Evolutionary conservation across 2,113 vertebrate genomes (phyloP).

Genomic region (Coreoperca whiteheadi): DNA sequence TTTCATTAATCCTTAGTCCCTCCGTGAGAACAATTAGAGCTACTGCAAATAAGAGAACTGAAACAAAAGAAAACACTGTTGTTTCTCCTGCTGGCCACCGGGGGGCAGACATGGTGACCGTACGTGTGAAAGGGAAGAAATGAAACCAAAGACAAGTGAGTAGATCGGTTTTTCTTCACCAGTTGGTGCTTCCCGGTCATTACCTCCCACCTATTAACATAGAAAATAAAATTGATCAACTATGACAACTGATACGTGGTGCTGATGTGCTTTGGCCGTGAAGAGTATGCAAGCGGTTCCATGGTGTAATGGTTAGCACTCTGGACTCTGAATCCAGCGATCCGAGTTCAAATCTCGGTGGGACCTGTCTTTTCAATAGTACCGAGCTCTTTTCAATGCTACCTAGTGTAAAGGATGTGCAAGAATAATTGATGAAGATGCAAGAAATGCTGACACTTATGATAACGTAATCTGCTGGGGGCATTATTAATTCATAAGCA

Average conservation of each 20-base stretch:
- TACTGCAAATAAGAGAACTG: background rate
- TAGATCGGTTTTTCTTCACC: background rate
- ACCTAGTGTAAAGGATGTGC: too few species aligned
- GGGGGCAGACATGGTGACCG: background rate
- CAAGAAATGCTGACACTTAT: too few species aligned
- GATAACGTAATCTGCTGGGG: too few species aligned
- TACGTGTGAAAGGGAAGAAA: background rate
- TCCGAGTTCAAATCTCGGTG: conserved; percentile 85
- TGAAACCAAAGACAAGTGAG: background rate
- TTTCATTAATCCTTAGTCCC: background rate
- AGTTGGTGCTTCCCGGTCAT: too few species aligned
- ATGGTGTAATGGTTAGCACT: conserved; percentile 86
- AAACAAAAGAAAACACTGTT: background rate
- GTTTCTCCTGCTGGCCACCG: background rate
- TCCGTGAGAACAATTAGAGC: background rate
- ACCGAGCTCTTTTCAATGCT: too few species aligned
- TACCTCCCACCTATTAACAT: background rate
- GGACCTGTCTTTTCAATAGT: conserved; percentile 8
- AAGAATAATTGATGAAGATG: too few species aligned
- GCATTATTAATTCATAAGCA: too few species aligned
- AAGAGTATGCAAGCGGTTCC: conserved; percentile 31
- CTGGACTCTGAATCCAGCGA: conserved; percentile 86
- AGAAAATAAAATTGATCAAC: too few species aligned
- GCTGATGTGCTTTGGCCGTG: too few species aligned
- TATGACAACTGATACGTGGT: too few species aligned